These are phyloP conservation scores for Chaetorhynchus papuensis DNA, from an alignment of 2,113 vertebrate genomes.

Conservation along the genomic window DNA sequence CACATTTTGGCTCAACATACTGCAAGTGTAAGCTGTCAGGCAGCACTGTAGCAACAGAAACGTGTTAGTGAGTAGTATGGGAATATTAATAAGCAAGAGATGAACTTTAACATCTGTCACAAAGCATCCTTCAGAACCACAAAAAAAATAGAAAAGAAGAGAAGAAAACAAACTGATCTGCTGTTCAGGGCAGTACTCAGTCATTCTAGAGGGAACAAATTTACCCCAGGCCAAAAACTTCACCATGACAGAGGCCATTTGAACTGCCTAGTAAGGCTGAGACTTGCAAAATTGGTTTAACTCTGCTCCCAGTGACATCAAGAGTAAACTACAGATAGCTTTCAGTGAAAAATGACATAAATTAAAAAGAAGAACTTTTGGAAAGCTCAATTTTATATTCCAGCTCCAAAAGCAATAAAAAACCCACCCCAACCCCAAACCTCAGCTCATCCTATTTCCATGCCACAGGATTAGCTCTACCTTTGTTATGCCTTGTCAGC, in stretches of 20 bases:
- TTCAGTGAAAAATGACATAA: background rate
- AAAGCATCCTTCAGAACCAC: background rate
- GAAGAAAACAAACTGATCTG: background rate
- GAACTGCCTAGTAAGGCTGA: background rate
- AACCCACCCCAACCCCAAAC: background rate
- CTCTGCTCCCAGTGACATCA: background rate
- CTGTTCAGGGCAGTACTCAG: background rate
- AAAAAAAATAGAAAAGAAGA: background rate
- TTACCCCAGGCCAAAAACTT: background rate
- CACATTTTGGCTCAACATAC: background rate
- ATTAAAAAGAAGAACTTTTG: background rate
- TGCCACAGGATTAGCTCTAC: background rate
- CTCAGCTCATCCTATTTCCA: background rate
- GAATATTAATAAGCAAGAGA: slow-evolving; percentile 45
- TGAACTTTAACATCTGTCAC: slow-evolving; percentile 21
- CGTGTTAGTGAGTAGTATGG: background rate
- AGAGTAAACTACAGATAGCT: background rate
- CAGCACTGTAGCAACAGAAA: slow-evolving; percentile 15
- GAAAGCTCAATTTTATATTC: background rate
- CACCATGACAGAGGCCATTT: background rate
- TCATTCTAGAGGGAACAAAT: background rate
- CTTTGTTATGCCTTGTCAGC: background rate
- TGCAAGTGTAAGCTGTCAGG: slow-evolving; percentile 26
- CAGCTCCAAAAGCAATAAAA: background rate
- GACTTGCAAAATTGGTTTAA: background rate